phyloP scores from a whole-genome alignment of 2,113 vertebrate species.

The Ascaphus truei region DNA sequence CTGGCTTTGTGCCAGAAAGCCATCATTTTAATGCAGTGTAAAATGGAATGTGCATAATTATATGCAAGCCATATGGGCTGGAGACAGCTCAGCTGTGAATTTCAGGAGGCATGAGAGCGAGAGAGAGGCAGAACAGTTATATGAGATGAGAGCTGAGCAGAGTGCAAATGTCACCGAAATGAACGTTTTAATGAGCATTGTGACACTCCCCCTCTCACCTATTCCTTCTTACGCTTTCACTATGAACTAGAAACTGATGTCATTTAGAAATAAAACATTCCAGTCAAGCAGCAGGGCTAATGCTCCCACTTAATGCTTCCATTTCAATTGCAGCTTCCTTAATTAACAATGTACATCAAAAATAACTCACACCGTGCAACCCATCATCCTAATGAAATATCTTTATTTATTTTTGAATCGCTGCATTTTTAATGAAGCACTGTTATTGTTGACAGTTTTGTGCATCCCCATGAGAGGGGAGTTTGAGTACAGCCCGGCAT shows the following conservation, averaged over 20 bases:
- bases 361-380: slow-evolving; percentile 60
- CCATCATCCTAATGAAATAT: slow-evolving; percentile 64
- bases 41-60: slow-evolving; percentile 92
- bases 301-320: slow-evolving; percentile 64
- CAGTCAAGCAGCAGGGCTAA: slow-evolving; percentile 55
- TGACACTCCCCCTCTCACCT: slow-evolving; percentile 66
- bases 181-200: slow-evolving; percentile 70
- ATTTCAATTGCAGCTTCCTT: slow-evolving; percentile 65
- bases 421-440: slow-evolving; percentile 40
- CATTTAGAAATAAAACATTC: slow-evolving; percentile 53
- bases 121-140: slow-evolving; percentile 59
- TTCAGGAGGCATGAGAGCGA: slow-evolving; percentile 55
- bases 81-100: slow-evolving; percentile 78
- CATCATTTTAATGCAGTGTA: slow-evolving; percentile 83
- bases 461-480: neutral
- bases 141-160: slow-evolving; percentile 61
- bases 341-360: slow-evolving; percentile 64
- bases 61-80: slow-evolving; percentile 80
- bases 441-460: slow-evolving; percentile 4
- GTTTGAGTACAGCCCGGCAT: neutral
- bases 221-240: slow-evolving; percentile 56
- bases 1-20: slow-evolving; percentile 86
- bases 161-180: slow-evolving; percentile 69
- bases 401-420: too few species aligned
- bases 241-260: slow-evolving; percentile 47